Evolutionary conservation across 2,888 invertebrate species (phyloP).

Genomic region (Hymenopus coronatus): DNA sequence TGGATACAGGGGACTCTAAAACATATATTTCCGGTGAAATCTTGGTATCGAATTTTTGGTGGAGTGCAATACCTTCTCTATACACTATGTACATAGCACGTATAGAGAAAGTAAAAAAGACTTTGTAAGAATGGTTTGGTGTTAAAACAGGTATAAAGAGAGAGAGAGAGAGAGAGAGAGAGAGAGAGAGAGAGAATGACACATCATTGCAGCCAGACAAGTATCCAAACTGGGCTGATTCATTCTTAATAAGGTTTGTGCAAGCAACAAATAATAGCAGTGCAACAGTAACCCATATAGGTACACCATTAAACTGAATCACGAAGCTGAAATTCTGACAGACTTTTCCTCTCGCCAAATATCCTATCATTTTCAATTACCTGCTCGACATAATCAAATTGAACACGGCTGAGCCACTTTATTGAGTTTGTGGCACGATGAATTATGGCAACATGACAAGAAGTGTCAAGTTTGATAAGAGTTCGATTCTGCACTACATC

Average conservation of each 20-base stretch:
- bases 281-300: not conserved
- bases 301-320: too few species aligned
- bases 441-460: not conserved
- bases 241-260: not conserved
- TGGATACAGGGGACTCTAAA: too few species aligned
- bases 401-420: not conserved
- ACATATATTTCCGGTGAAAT: too few species aligned
- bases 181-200: too few species aligned
- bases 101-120: too few species aligned
- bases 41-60: too few species aligned
- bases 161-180: too few species aligned
- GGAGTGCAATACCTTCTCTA: too few species aligned
- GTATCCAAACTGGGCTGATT: not conserved
- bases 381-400: not conserved
- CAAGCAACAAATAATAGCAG: not conserved
- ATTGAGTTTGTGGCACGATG: not conserved
- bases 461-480: not conserved
- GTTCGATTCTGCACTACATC: not conserved
- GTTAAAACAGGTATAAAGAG: too few species aligned
- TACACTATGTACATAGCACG: too few species aligned
- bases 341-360: not conserved
- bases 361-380: not conserved
- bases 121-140: too few species aligned
- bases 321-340: not conserved
- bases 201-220: not conserved